Percentiles rank a stretch among this genome's conserved stretches.
Evolutionary conservation across 1,140 invertebrate species (phyloP).

Genomic region (Aphaenogaster floridana): DNA sequence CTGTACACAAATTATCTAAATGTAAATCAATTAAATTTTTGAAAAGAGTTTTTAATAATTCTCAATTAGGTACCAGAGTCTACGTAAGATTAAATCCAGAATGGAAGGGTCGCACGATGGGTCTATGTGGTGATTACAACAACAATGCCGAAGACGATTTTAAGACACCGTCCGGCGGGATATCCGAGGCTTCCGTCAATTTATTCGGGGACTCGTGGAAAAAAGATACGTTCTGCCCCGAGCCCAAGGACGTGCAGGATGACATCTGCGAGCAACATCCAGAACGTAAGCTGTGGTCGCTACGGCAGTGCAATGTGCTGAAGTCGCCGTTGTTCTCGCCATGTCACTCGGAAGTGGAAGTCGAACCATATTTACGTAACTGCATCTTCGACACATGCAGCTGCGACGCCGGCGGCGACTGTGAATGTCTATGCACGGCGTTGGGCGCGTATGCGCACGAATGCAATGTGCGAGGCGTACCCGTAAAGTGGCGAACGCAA

Average conservation of each 20-base stretch:
- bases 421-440: constrained; percentile 95
- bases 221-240: constrained; percentile 92
- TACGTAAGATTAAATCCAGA: constrained; percentile 92
- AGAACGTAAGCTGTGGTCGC: constrained; percentile 92
- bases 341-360: constrained; percentile 93
- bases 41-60: constrained; percentile 26
- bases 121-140: constrained; percentile 97
- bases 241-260: constrained; percentile 86
- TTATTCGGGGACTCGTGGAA: constrained; percentile 96
- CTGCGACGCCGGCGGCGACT: constrained; percentile 95
- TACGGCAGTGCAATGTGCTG: constrained; percentile 91
- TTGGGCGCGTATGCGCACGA: constrained; percentile 94
- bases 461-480: constrained; percentile 91
- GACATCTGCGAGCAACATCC: constrained; percentile 92
- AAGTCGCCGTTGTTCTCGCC: constrained; percentile 91
- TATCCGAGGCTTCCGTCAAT: constrained; percentile 90
- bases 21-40: neutral
- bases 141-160: constrained; percentile 94
- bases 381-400: constrained; percentile 95
- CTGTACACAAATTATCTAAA: neutral
- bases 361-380: constrained; percentile 90
- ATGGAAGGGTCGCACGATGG: constrained; percentile 93
- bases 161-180: constrained; percentile 92
- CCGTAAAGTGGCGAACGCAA: constrained; percentile 93
- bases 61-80: constrained; percentile 89